Evolutionary conservation across 2,113 vertebrate species (phyloP).

Genomic region (Cathartes aura): DNA sequence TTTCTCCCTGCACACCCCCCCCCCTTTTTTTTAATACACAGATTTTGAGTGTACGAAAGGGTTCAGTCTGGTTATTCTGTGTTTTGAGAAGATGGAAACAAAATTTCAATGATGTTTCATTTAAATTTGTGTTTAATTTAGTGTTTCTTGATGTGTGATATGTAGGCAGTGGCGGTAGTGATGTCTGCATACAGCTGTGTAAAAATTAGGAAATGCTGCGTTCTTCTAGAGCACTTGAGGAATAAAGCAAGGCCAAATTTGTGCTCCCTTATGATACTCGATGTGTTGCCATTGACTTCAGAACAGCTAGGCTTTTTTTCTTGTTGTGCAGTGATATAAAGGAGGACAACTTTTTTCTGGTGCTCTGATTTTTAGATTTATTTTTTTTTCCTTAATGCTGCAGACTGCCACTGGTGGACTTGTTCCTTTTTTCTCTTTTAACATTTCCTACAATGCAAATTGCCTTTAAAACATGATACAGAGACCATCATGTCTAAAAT

Average conservation of each 20-base stretch:
- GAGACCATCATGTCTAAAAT: not conserved
- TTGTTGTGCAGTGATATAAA: not conserved
- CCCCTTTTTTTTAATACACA: not conserved
- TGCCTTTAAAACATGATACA: not conserved
- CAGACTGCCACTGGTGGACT: not conserved
- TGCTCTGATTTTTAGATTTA: not conserved
- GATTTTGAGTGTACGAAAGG: not conserved
- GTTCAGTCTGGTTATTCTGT: not conserved
- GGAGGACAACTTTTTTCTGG: not conserved
- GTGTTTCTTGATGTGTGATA: not conserved
- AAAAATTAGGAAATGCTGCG: not conserved
- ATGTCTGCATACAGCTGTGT: not conserved
- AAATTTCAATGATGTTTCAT: not conserved
- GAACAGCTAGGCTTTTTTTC: not conserved
- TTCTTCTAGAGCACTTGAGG: not conserved
- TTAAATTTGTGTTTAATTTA: conserved; percentile 2
- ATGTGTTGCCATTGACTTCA: not conserved
- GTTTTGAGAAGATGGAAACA: not conserved
- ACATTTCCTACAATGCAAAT: not conserved
- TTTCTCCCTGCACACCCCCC: not conserved
- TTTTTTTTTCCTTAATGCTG: not conserved
- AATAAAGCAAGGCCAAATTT: not conserved
- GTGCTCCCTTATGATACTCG: not conserved
- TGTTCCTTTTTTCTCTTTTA: not conserved
- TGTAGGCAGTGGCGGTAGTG: not conserved